Conservation (phyloP, 1,140 invertebrate species). For the Cydia fagiglandana region DNA sequence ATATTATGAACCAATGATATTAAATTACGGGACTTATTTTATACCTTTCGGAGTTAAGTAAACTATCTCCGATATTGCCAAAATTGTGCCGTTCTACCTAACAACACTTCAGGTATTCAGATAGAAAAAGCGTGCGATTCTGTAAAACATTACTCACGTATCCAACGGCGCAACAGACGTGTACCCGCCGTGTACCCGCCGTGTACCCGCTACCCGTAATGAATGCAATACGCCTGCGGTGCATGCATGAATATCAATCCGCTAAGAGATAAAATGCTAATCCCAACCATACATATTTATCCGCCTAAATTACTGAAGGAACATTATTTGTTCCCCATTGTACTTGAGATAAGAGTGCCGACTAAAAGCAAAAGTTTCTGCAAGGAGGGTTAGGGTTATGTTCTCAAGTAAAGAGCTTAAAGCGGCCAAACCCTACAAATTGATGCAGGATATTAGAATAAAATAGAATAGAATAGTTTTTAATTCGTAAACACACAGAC, state of each 20-base stretch:
- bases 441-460: not conserved
- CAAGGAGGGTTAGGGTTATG: not conserved
- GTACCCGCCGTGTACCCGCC: slow-evolving; percentile 9
- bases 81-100: no score
- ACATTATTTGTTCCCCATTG: slow-evolving; percentile 23
- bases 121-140: not conserved
- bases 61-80: no score
- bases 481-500: no score
- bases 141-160: not conserved
- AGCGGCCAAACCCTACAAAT: not conserved
- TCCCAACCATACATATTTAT: slow-evolving; percentile 67
- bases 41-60: no score
- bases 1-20: no score
- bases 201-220: slow-evolving; percentile 46
- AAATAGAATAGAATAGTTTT: no score
- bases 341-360: not conserved
- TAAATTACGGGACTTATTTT: no score
- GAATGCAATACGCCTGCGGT: slow-evolving; percentile 69
- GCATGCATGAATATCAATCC: slow-evolving; percentile 74
- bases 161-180: not conserved
- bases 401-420: not conserved
- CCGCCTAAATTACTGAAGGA: slow-evolving; percentile 23
- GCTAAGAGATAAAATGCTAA: slow-evolving; percentile 76
- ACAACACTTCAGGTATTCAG: no score
- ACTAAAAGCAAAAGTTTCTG: slow-evolving; percentile 1